Evolutionary conservation across 2,888 invertebrate species (phyloP).

Genomic region (Ochropleura leucogaster): DNA sequence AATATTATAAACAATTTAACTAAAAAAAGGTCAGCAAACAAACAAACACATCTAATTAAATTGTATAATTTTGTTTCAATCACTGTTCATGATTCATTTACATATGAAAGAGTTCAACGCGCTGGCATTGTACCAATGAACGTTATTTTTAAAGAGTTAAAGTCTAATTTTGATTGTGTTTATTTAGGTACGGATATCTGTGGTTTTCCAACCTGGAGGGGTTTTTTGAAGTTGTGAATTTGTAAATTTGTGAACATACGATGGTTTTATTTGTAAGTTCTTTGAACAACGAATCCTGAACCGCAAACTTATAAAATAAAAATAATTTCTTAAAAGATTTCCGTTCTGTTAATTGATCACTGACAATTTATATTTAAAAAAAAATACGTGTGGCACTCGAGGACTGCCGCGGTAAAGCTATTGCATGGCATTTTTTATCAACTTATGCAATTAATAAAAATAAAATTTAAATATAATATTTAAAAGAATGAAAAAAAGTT

Average conservation of each 20-base stretch:
- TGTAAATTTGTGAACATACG: slow-evolving; percentile 5
- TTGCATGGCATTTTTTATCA: too few relatives aligned
- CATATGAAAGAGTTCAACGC: slow-evolving; percentile 74
- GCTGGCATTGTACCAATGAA: slow-evolving; percentile 22
- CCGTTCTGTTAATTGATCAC: background rate
- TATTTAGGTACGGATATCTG: slow-evolving; percentile 6
- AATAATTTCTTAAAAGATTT: background rate
- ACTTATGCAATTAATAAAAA: too few relatives aligned
- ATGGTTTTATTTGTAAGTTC: slow-evolving; percentile 35
- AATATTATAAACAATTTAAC: background rate
- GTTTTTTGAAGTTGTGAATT: slow-evolving; percentile 26
- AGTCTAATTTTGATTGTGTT: slow-evolving; percentile 34
- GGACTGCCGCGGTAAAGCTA: too few relatives aligned
- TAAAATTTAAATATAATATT: too few relatives aligned
- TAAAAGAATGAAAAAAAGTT: too few relatives aligned
- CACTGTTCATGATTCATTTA: slow-evolving; percentile 57
- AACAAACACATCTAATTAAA: slow-evolving; percentile 17
- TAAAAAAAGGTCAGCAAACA: slow-evolving; percentile 7
- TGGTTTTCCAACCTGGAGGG: slow-evolving; percentile 35
- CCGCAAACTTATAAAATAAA: slow-evolving; percentile 16
- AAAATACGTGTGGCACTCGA: too few relatives aligned
- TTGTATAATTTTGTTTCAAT: slow-evolving; percentile 13
- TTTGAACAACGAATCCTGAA: slow-evolving; percentile 32
- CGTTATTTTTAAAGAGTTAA: slow-evolving; percentile 1
- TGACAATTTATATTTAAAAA: too few relatives aligned